Evolutionary conservation across 2,888 invertebrate genomes (phyloP).

Genomic region (Lomographa bimaculata): DNA sequence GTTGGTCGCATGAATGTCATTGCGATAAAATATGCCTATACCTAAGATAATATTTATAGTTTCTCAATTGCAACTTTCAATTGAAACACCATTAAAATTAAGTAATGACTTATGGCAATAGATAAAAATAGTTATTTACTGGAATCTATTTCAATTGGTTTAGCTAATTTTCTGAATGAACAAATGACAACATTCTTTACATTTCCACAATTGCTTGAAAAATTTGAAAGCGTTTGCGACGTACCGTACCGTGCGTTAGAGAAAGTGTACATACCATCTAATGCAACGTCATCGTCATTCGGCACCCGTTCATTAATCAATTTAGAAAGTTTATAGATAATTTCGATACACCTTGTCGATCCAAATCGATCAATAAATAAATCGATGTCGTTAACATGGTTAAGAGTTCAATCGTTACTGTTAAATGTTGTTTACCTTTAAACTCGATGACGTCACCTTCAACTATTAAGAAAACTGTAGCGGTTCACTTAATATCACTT

Average conservation of each 20-base stretch:
- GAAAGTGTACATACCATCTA: conserved; percentile 60
- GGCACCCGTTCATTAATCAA: conserved; percentile 58
- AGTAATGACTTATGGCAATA: no score
- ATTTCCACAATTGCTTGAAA: conserved; percentile 36
- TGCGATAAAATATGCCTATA: no score
- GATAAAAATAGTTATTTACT: no score
- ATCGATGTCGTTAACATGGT: conserved; percentile 21
- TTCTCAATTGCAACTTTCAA: no score
- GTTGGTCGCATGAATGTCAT: no score
- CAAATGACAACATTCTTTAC: neutral
- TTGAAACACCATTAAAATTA: no score
- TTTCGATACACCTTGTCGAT: conserved; percentile 36
- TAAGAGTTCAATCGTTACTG: conserved; percentile 27
- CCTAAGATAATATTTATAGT: no score
- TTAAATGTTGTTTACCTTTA: conserved; percentile 31
- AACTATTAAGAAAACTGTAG: neutral
- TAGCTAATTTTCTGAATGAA: no score
- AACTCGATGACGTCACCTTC: conserved; percentile 16
- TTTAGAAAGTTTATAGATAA: conserved; percentile 67
- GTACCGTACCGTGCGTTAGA: conserved; percentile 52
- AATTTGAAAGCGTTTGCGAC: conserved; percentile 55
- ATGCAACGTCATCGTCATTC: conserved; percentile 50
- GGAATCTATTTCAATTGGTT: no score
- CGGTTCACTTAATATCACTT: conserved; percentile 21
- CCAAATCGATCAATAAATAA: conserved; percentile 25